A percentile compares a stretch with the other conserved stretches of the same genome.
phyloP scores from a whole-genome alignment of 2,888 invertebrate genomes.

The Phortica magna region DNA sequence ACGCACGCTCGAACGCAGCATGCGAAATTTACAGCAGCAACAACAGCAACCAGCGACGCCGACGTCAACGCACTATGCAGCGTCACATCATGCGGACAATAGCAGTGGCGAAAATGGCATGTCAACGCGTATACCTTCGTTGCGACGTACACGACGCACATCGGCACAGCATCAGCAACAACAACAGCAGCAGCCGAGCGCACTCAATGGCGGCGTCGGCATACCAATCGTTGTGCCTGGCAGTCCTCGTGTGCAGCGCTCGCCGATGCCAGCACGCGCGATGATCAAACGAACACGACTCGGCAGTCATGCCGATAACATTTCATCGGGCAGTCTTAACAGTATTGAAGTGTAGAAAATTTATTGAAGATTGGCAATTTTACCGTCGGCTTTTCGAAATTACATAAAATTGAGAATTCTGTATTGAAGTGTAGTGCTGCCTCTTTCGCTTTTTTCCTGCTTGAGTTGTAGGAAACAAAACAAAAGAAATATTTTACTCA shows the following conservation, averaged over 20 bases:
- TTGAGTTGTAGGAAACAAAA: too few species aligned
- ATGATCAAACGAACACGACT: conserved; percentile 76
- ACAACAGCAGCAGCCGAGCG: conserved; percentile 27
- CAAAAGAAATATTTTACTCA: too few species aligned
- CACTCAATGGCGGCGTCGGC: conserved; percentile 59
- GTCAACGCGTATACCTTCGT: conserved; percentile 73
- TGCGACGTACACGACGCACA: conserved; percentile 74
- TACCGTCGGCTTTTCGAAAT: too few species aligned
- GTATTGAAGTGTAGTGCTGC: conserved; percentile 77
- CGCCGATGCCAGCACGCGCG: conserved; percentile 77
- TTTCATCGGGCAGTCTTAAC: conserved; percentile 78
- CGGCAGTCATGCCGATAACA: conserved; percentile 78
- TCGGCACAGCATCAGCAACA: conserved; percentile 54
- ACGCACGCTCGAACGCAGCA: conserved; percentile 74
- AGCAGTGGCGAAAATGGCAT: conserved; percentile 65
- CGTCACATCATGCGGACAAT: conserved; percentile 55
- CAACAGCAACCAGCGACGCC: conserved; percentile 45
- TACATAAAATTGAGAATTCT: too few species aligned
- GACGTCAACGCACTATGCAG: conserved; percentile 34
- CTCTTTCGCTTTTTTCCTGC: too few species aligned
- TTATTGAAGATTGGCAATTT: too few species aligned
- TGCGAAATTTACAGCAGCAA: conserved; percentile 67
- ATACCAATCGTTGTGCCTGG: conserved; percentile 74
- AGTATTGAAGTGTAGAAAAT: conserved; percentile 78
- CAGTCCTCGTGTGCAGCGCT: conserved; percentile 77